phyloP scores from a whole-genome alignment of 1,140 invertebrate genomes.

The Papilio polytes region DNA sequence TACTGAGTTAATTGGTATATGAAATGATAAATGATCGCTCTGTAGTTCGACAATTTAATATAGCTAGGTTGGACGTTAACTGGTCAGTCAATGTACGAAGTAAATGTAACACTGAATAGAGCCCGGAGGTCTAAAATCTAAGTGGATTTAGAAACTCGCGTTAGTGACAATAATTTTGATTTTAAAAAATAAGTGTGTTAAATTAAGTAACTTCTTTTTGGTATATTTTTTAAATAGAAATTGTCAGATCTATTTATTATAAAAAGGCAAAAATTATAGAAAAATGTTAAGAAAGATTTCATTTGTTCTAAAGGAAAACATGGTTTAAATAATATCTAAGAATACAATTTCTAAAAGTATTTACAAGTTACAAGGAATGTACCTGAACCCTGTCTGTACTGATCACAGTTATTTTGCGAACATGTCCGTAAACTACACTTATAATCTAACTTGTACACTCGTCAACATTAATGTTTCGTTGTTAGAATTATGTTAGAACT shows the following conservation, averaged over 20 bases:
- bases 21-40: constrained; percentile 8
- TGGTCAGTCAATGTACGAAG: constrained; percentile 2
- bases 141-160: not conserved
- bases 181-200: no score
- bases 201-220: no score
- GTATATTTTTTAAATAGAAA: no score
- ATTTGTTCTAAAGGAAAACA: not conserved
- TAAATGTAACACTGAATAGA: not conserved
- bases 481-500: no score
- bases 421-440: not conserved
- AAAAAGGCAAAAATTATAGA: no score
- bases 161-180: no score
- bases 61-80: not conserved
- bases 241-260: no score
- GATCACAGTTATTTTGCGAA: not conserved
- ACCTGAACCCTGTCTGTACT: not conserved
- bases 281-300: no score
- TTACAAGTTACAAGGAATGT: not conserved
- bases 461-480: not conserved
- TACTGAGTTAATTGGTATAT: constrained; percentile 13
- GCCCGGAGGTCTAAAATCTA: not conserved
- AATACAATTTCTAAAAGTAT: not conserved
- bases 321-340: not conserved
- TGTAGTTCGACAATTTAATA: not conserved
- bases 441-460: not conserved